These are phyloP conservation scores for Axinella damicornis DNA, from an alignment of 37 sponge, comb jelly and placozoan genomes.

Conservation along the genomic window DNA sequence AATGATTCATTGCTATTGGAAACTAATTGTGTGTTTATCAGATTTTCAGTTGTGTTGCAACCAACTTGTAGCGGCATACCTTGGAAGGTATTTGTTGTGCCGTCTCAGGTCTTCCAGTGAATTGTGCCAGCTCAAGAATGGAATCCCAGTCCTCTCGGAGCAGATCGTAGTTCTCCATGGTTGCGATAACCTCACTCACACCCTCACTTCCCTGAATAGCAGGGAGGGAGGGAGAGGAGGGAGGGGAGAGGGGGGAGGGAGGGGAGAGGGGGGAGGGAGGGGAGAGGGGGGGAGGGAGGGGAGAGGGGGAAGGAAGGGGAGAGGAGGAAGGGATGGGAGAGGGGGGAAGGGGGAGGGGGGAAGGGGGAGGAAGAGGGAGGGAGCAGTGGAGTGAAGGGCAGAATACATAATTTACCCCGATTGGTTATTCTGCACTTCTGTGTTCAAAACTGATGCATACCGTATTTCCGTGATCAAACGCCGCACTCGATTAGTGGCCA, in stretches of 20 bases:
- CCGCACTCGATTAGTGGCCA: no score
- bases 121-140: constrained; percentile 77
- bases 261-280: not conserved
- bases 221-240: not conserved
- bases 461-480: no score
- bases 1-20: no score
- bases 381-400: no score
- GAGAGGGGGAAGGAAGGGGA: not conserved
- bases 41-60: no score
- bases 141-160: constrained; percentile 90
- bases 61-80: constrained; percentile 28
- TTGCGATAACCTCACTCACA: constrained; percentile 61
- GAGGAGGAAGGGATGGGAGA: not conserved
- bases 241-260: not conserved
- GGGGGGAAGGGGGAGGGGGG: not conserved
- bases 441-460: no score
- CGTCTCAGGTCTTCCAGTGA: constrained; percentile 67
- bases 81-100: constrained; percentile 57
- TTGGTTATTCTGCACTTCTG: no score
- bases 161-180: constrained; percentile 81
- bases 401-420: no score
- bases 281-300: not conserved
- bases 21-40: not conserved
- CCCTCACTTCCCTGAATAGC: constrained; percentile 67
- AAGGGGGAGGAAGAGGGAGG: no score